A percentile compares a stretch with the other conserved stretches of the same genome.
These are phyloP conservation scores for Harpegnathos saltator DNA, from an alignment of 1,140 invertebrate species.

Conservation along the genomic window DNA sequence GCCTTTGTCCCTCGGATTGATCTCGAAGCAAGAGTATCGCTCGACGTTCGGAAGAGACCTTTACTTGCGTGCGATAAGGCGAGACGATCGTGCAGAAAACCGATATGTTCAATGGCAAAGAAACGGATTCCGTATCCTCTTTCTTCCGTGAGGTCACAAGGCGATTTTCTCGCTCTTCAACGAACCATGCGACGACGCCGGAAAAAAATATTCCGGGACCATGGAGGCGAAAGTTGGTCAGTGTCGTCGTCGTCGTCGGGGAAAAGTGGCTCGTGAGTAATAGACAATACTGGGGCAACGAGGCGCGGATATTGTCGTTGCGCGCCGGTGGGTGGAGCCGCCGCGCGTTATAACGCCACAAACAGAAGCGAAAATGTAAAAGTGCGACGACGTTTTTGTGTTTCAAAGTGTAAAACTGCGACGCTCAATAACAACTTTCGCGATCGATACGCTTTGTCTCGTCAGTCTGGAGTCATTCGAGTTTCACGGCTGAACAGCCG, in stretches of 20 bases:
- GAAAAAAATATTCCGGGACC: not conserved
- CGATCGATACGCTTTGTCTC: too few relatives aligned
- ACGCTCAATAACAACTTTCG: too few relatives aligned
- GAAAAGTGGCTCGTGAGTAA: not conserved
- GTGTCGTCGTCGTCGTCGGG: not conserved
- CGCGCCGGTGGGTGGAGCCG: too few relatives aligned
- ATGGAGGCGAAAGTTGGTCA: not conserved
- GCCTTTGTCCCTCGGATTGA: constrained; percentile 31
- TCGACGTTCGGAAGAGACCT: constrained; percentile 19
- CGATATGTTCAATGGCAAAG: constrained; percentile 41
- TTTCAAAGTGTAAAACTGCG: too few relatives aligned
- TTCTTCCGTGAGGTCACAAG: not conserved
- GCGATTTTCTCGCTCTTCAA: constrained; percentile 8
- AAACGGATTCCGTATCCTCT: constrained; percentile 30
- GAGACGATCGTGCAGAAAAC: constrained; percentile 6
- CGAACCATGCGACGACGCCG: not conserved
- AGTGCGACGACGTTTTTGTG: too few relatives aligned
- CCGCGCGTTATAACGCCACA: too few relatives aligned
- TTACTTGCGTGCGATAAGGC: constrained; percentile 38
- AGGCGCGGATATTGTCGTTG: too few relatives aligned
- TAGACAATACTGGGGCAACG: too few relatives aligned
- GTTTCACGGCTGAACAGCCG: too few relatives aligned
- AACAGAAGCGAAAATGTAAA: too few relatives aligned
- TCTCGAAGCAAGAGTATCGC: constrained; percentile 30
- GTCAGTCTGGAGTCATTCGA: too few relatives aligned